Base-by-base conservation (phyloP, 2,113 vertebrate genomes). In the Raja brachyura region DNA sequence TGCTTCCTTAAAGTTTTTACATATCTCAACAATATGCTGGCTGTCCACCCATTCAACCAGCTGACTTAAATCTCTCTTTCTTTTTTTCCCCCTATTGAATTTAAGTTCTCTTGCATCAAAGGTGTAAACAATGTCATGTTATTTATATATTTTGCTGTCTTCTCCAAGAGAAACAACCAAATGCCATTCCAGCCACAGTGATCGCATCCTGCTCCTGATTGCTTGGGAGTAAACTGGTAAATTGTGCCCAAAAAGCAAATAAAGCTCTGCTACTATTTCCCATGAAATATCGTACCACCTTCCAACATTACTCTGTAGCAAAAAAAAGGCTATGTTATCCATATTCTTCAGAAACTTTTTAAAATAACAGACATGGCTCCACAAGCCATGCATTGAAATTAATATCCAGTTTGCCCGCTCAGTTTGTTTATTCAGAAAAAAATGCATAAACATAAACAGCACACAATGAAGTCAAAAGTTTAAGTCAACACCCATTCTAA, bases 361-460 rank as follows among this genome's bases (percentile, higher is more conserved):
- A 39, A 90, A 90, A 31, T 70, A 90, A 90, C 63, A 90, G 18
- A 33, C 14, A 39, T 92, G 54, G 31, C 68, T 92, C 33, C 70
- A 4, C 3, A 92, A 92, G 33, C 20, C 66, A 22, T 92, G 90
- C 7, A 73, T 92, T 92, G 66, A 92, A 92, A 92, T 54, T 92
- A 8, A 20, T 54, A 74, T 68, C 88, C 90, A 48, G 68, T 73
- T 68, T 73, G 68, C 90, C 90, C 39, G 54, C 68, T 92, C 18
- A 31, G 66, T 73, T 63, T 94, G 94, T 95, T 95, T 94, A 94
- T 95, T 94, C 94, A 94, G 95, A 95, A 94, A 83, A 86, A 93
- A 86, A 20, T 14, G 83, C 78, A 83, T 54, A 93, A 94, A 94
- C 93, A 95, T 94, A 96, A 95, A 95, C 94, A 95, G 70, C 56